Percentiles rank a stretch among this genome's conserved stretches.
These are phyloP conservation scores for Phataginus tricuspis DNA, from an alignment of 2,797 vertebrate species.

Conservation along the genomic window DNA sequence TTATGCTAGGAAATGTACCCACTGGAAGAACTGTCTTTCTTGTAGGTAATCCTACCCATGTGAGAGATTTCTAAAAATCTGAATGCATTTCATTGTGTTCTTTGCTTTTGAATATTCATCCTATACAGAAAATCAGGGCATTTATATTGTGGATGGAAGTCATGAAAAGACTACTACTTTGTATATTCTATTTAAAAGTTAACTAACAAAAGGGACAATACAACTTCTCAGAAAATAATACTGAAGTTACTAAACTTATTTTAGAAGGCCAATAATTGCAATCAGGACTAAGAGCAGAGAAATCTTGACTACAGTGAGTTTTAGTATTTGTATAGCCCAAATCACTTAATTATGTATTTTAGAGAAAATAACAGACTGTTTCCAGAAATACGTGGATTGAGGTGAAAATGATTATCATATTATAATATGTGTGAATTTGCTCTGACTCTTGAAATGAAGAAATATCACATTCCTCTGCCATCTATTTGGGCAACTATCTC, in stretches of 20 bases:
- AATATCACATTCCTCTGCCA: neutral
- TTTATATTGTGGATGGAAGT: neutral
- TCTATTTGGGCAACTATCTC: neutral
- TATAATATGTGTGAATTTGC: neutral
- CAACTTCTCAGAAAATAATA: neutral
- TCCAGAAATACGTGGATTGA: neutral
- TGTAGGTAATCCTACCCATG: neutral
- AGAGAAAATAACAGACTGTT: neutral
- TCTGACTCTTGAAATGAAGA: neutral
- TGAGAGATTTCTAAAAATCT: neutral
- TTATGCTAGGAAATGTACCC: neutral
- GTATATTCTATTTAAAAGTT: neutral
- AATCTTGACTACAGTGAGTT: neutral
- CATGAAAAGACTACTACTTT: neutral
- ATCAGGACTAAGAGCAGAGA: neutral
- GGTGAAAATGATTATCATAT: neutral
- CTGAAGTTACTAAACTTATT: neutral
- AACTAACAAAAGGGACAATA: neutral
- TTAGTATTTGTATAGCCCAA: neutral
- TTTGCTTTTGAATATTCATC: constrained; percentile 27
- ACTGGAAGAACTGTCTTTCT: neutral
- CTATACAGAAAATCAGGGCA: neutral
- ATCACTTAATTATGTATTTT: neutral
- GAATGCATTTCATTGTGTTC: neutral
- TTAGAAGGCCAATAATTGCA: neutral